Evolutionary conservation across 2,888 invertebrate species (phyloP).

Genomic region (Xestia xanthographa): DNA sequence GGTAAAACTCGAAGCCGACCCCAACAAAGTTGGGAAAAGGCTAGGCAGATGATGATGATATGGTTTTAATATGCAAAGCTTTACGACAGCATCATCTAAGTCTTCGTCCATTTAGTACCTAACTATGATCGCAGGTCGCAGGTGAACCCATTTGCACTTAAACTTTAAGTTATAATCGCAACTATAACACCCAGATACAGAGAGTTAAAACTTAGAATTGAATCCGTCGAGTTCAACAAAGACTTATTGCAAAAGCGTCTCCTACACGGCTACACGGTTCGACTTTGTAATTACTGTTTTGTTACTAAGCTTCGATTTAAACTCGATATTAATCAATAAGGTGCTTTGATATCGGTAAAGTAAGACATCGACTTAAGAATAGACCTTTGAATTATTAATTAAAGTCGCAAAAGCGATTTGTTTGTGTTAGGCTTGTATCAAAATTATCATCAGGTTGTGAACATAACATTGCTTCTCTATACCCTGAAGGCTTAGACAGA

Average conservation of each 20-base stretch:
- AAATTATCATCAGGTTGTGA: too few species aligned
- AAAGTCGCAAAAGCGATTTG: neutral
- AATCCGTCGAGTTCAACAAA: conserved; percentile 50
- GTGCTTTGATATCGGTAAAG: neutral
- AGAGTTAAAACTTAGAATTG: conserved; percentile 53
- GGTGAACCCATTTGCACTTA: neutral
- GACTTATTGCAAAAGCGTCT: conserved; percentile 30
- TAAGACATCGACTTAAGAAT: conserved; percentile 1
- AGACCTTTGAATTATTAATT: conserved; percentile 2
- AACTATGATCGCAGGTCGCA: neutral
- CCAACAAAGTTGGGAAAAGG: too few species aligned
- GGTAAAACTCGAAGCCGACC: too few species aligned
- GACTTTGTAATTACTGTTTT: conserved; percentile 53
- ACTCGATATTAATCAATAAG: conserved; percentile 33
- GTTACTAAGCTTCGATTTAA: conserved; percentile 43
- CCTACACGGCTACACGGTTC: conserved; percentile 17
- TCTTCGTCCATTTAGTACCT: neutral
- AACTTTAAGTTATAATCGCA: conserved; percentile 37
- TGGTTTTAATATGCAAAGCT: neutral
- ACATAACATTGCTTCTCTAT: neutral
- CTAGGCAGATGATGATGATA: too few species aligned
- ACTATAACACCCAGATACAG: conserved; percentile 31
- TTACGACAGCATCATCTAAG: neutral
- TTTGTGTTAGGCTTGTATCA: neutral
- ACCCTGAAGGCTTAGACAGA: neutral